These are phyloP conservation scores for Blera fallax DNA, from an alignment of 2,888 invertebrate species.

Conservation along the genomic window DNA sequence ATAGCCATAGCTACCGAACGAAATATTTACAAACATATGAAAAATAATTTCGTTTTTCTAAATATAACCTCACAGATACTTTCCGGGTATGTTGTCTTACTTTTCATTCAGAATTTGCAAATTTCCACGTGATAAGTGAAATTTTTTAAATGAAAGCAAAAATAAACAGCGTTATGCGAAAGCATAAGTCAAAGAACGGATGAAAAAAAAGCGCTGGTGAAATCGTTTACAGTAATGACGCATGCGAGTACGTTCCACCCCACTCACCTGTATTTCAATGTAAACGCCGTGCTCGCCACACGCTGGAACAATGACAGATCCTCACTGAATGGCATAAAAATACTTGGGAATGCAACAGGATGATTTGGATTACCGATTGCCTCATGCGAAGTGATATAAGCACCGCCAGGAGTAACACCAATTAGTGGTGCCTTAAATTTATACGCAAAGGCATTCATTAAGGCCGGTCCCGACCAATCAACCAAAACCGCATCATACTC, in stretches of 20 bases:
- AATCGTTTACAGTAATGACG: slow-evolving; percentile 11
- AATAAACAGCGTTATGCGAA: background rate
- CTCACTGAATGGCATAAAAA: slow-evolving; percentile 81
- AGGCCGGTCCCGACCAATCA: slow-evolving; percentile 83
- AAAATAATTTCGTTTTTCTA: slow-evolving; percentile 9
- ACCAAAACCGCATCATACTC: slow-evolving; percentile 84
- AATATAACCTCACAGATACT: background rate
- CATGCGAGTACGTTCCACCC: background rate
- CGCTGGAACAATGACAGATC: slow-evolving; percentile 81
- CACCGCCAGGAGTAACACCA: slow-evolving; percentile 83
- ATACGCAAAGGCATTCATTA: slow-evolving; percentile 83
- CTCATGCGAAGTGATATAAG: slow-evolving; percentile 82
- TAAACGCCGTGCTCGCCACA: slow-evolving; percentile 74
- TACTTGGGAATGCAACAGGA: slow-evolving; percentile 83
- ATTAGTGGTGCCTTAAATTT: slow-evolving; percentile 84
- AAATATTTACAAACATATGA: background rate
- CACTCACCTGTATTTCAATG: slow-evolving; percentile 74
- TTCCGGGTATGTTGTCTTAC: background rate
- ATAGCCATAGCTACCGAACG: background rate
- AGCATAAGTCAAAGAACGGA: background rate
- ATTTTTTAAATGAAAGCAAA: slow-evolving; percentile 6
- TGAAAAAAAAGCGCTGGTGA: background rate
- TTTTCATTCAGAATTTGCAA: background rate
- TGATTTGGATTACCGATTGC: slow-evolving; percentile 83
- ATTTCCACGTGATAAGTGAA: slow-evolving; percentile 10